Percentiles rank a stretch among this genome's conserved stretches.
These are phyloP conservation scores for Shinisaurus crocodilurus DNA, from an alignment of 2,113 vertebrate species.

Conservation along the genomic window DNA sequence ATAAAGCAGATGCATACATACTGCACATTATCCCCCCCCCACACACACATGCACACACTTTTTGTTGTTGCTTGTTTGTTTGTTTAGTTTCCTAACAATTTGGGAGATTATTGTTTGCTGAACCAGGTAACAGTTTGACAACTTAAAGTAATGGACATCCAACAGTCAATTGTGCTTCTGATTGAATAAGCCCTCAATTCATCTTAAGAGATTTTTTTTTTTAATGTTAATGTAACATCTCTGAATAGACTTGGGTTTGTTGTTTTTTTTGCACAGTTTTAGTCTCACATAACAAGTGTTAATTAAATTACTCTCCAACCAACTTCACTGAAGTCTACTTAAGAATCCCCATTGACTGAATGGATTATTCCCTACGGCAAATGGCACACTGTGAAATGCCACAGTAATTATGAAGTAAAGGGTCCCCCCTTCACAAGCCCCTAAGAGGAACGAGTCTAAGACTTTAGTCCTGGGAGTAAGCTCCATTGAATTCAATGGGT, in stretches of 20 bases:
- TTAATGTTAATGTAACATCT: constrained; percentile 4
- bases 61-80: neutral
- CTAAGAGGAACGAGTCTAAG: neutral
- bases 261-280: neutral
- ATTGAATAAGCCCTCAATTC: constrained; percentile 1
- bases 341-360: constrained; percentile 27
- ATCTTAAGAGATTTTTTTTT: neutral
- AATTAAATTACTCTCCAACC: constrained; percentile 35
- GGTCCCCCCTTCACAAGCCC: neutral
- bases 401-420: constrained; percentile 20
- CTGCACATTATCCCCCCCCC: neutral
- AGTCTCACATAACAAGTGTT: constrained; percentile 27
- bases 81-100: neutral
- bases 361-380: constrained; percentile 36
- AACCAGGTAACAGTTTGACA: neutral
- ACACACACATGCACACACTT: too few species aligned
- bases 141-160: neutral
- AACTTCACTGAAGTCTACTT: constrained; percentile 35
- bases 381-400: constrained; percentile 4
- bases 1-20: constrained; percentile 35
- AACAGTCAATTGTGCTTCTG: constrained; percentile 10
- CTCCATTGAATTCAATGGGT: too few species aligned
- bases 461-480: too few species aligned
- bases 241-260: neutral
- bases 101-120: neutral